A percentile compares a stretch with the other conserved stretches of the same genome.
Evolutionary conservation across 2,797 vertebrate genomes (phyloP).

Genomic region (Platalea minor): DNA sequence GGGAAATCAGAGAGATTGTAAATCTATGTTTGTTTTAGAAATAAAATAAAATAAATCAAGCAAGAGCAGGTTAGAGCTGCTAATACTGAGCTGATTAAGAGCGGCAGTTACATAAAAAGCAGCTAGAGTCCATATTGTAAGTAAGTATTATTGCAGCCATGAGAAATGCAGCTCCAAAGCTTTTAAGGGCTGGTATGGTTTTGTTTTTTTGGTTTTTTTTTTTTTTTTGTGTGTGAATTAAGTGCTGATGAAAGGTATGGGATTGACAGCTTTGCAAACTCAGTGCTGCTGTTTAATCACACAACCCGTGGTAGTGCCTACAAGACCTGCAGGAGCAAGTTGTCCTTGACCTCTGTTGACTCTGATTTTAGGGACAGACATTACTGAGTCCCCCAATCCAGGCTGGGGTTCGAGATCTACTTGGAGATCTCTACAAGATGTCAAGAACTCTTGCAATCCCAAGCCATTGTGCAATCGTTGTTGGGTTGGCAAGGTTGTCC

Average conservation of each 20-base stretch:
- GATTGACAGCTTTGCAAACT: constrained; percentile 24
- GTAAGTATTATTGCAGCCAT: constrained; percentile 36
- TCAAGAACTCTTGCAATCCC: neutral
- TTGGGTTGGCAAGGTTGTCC: neutral
- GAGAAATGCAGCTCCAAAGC: constrained; percentile 50
- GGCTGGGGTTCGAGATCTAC: neutral
- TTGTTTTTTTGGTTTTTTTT: neutral
- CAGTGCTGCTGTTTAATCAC: neutral
- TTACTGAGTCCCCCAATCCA: fast-evolving
- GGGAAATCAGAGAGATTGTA: constrained; percentile 50
- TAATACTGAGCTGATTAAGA: constrained; percentile 67
- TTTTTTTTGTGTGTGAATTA: neutral
- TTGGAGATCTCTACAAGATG: neutral
- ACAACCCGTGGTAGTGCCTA: neutral
- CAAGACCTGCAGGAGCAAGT: neutral
- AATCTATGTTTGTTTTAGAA: constrained; percentile 62
- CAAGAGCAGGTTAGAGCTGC: constrained; percentile 56
- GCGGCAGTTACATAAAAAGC: constrained; percentile 58
- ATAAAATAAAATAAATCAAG: constrained; percentile 60
- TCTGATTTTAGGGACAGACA: neutral
- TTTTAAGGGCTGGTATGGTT: constrained; percentile 28
- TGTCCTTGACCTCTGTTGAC: neutral
- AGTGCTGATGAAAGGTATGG: constrained; percentile 18
- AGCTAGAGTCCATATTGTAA: constrained; percentile 45
- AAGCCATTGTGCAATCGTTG: fast-evolving